Evolutionary conservation across 2,797 vertebrate species (phyloP).

Genomic region (Poeciliopsis infans): DNA sequence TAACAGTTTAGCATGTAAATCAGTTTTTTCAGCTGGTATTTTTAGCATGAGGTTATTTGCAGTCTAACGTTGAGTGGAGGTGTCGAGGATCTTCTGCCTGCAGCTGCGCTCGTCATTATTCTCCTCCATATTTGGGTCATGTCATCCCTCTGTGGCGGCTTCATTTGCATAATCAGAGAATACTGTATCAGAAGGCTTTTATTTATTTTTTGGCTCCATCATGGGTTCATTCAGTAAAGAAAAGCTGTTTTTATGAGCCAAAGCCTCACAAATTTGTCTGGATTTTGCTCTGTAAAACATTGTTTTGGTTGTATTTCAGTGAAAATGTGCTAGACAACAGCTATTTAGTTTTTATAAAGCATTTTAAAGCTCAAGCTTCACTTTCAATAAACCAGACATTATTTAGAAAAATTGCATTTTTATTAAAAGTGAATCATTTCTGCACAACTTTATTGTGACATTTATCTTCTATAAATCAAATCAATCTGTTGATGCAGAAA

Average conservation of each 20-base stretch:
- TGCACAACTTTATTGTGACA: not conserved
- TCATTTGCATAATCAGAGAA: constrained; percentile 67
- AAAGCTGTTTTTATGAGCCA: not conserved
- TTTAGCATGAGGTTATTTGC: not conserved
- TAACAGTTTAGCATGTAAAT: not conserved
- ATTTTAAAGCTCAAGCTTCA: not conserved
- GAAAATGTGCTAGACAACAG: not conserved
- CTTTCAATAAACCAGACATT: not conserved
- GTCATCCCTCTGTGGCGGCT: constrained; percentile 34
- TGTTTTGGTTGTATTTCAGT: not conserved
- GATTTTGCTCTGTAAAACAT: not conserved
- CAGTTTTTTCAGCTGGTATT: not conserved
- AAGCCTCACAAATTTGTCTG: not conserved
- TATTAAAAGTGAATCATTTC: not conserved
- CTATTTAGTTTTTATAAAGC: not conserved
- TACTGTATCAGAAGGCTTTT: constrained; percentile 33
- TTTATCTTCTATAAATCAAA: not conserved
- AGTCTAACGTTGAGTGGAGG: constrained; percentile 16
- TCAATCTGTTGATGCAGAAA: not conserved
- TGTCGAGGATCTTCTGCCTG: constrained; percentile 43
- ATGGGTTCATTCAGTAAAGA: not conserved
- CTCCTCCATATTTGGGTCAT: constrained; percentile 62
- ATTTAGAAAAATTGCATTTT: not conserved
- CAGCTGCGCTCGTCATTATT: constrained; percentile 64
- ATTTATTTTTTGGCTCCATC: not conserved